These are phyloP conservation scores for Clamator glandarius DNA, from an alignment of 2,797 vertebrate species.

Conservation along the genomic window DNA sequence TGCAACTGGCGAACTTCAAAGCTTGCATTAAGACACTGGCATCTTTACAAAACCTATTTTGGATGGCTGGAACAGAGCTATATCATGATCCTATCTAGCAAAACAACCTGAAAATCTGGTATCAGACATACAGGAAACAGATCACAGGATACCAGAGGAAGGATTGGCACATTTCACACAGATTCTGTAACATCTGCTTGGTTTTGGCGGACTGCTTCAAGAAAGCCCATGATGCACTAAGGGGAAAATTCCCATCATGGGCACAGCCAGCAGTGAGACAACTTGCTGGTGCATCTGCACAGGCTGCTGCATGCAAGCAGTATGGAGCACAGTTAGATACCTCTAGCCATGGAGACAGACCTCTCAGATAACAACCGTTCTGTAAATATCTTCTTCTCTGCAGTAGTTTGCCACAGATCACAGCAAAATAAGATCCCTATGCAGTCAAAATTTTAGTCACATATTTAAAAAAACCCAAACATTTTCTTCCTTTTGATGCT, in stretches of 20 bases:
- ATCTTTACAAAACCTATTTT: not conserved
- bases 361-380: not conserved
- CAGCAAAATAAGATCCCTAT: not conserved
- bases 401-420: not conserved
- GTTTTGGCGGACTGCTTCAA: not conserved
- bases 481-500: not conserved
- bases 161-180: not conserved
- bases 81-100: not conserved
- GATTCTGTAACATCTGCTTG: not conserved
- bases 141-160: not conserved
- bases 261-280: not conserved
- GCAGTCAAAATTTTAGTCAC: not conserved
- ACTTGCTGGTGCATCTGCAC: not conserved
- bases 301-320: not conserved
- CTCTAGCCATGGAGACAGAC: not conserved
- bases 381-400: not conserved
- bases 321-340: not conserved
- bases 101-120: not conserved
- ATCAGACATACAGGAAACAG: not conserved
- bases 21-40: not conserved
- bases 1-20: not conserved
- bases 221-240: not conserved
- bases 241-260: not conserved
- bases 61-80: not conserved
- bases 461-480: not conserved